Evolutionary conservation across 2,888 invertebrate species (phyloP), one percentile per base, ranked within the genome.

Genomic region (Dryococelus australis): DNA sequence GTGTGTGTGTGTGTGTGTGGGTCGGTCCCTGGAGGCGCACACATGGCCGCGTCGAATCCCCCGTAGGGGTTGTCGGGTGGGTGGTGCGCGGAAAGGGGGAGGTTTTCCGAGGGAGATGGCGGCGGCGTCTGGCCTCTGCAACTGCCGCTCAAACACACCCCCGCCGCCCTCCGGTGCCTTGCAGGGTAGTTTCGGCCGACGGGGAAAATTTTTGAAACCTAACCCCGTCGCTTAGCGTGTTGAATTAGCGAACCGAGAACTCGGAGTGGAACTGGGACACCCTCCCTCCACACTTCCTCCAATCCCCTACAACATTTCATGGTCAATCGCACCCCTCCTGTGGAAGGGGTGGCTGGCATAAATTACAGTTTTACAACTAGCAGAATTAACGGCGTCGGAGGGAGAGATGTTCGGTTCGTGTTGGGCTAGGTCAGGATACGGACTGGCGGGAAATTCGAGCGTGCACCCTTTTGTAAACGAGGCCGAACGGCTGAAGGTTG

Each of bases 191-290:
- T 35, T 35, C 35, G 65, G 65, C 65, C 1, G 24, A 9, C 65
- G 47, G 16, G 47, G 24, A n/a, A 35, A 35, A 3, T 35, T 65
- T 65, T 20, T 65, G 65, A 65, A 65, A 65, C 65, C 65, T n/a
- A n/a, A 65, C 65, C 65, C 65, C 65, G 65, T 65, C 65, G 65
- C 65, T 65, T n/a, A n/a, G n/a, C 20, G 65, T n/a, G 65, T n/a
- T 8, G 65, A 65, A n/a, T 65, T 65, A n/a, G 47, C 47, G 10
- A 24, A 5, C 65, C 24, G 3, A 20, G 12, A 1, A 8, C 10
- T 47, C 47, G 16, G 16, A 24, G 13, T 9, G n/a, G 24, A n/a
- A 16, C 13, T 3, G 65, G 2, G 8, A 65, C 47, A 2, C 65
- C 65, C 65, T 24, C 24, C n/a, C 65, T 65, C 65, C n/a, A 65